A percentile compares a stretch with the other conserved stretches of the same genome.
Evolutionary conservation across 2,888 invertebrate genomes (phyloP).

Genomic region (Brachypterus glaber): DNA sequence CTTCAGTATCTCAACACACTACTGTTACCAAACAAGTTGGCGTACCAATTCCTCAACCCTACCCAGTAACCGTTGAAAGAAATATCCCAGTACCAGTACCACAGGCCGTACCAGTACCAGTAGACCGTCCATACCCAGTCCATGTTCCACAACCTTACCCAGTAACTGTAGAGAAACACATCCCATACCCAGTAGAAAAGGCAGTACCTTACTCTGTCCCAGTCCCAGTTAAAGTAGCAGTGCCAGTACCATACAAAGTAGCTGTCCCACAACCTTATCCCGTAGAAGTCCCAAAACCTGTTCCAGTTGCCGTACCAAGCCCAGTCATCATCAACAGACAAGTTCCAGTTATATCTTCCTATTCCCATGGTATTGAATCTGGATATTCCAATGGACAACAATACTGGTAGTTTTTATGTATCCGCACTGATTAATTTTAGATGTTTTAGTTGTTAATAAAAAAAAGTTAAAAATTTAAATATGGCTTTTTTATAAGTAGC

Average conservation of each 20-base stretch:
- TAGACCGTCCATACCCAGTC: slow-evolving; percentile 42
- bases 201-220: slow-evolving; percentile 41
- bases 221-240: slow-evolving; percentile 39
- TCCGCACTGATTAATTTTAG: no score
- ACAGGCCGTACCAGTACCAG: slow-evolving; percentile 40
- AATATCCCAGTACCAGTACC: slow-evolving; percentile 42
- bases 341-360: slow-evolving; percentile 20
- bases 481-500: no score
- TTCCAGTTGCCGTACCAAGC: slow-evolving; percentile 45
- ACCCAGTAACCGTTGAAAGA: slow-evolving; percentile 45
- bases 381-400: no score
- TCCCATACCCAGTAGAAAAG: slow-evolving; percentile 47
- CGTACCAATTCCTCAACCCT: slow-evolving; percentile 46
- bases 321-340: slow-evolving; percentile 32
- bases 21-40: slow-evolving; percentile 42
- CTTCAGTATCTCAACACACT: slow-evolving; percentile 32
- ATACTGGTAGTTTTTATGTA: no score
- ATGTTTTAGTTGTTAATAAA: no score
- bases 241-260: slow-evolving; percentile 33
- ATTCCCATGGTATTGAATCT: no score
- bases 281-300: slow-evolving; percentile 42
- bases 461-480: no score
- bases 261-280: slow-evolving; percentile 35
- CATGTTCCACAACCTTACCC: slow-evolving; percentile 43
- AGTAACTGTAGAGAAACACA: slow-evolving; percentile 45